Evolutionary conservation across 2,797 vertebrate genomes (phyloP).

Genomic region (Tenualosa ilisha): DNA sequence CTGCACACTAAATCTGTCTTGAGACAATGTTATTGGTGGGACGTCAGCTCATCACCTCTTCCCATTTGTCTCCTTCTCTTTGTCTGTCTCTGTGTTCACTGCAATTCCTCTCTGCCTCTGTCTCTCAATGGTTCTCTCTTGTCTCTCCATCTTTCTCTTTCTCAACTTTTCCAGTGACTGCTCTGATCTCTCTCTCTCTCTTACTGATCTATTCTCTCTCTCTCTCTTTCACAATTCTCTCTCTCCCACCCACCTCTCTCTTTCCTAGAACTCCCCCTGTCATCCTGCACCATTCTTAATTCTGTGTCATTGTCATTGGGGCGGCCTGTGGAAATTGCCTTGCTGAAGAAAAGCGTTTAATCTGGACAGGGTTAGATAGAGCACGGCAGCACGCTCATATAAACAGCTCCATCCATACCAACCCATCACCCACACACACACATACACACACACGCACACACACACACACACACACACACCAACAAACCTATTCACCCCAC

Average conservation of each 20-base stretch:
- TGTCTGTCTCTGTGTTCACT: neutral
- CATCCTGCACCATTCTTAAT: neutral
- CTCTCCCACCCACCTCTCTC: neutral
- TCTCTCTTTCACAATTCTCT: neutral
- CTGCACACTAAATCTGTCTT: neutral
- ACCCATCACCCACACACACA: neutral
- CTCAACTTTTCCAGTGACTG: too few relatives aligned
- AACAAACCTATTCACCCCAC: slow-evolving; percentile 38
- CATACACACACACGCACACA: neutral
- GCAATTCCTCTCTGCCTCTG: neutral
- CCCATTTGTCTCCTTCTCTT: neutral
- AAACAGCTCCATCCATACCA: slow-evolving; percentile 33
- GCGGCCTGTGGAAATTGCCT: neutral
- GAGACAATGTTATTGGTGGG: neutral
- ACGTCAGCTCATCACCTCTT: neutral
- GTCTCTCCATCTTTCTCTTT: neutral
- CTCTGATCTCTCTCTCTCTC: neutral
- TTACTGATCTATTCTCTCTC: neutral
- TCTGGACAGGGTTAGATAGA: slow-evolving; percentile 48
- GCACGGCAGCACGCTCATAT: slow-evolving; percentile 37
- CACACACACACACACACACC: neutral
- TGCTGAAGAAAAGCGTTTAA: slow-evolving; percentile 45
- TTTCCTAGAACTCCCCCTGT: neutral
- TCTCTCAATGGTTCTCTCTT: neutral
- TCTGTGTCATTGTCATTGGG: neutral